A percentile compares a stretch with the other conserved stretches of the same genome.
Conservation (phyloP, 1,140 invertebrate species). For the Hestina assimilis region DNA sequence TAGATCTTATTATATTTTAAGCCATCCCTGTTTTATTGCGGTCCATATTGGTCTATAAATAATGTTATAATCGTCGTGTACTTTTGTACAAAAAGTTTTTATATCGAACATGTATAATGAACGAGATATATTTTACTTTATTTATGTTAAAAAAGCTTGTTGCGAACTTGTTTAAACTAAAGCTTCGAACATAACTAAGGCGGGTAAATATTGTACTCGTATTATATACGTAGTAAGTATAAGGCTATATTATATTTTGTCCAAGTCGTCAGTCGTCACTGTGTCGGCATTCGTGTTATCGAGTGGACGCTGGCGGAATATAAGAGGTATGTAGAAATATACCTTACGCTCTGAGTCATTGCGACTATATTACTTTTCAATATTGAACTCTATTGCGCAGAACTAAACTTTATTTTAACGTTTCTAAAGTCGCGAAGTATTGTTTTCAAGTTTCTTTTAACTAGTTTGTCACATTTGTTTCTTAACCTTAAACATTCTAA, state of each 20-base stretch:
- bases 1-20: too few species aligned
- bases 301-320: conserved; percentile 31
- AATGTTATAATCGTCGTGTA: too few species aligned
- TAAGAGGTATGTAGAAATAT: conserved; percentile 16
- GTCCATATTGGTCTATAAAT: too few species aligned
- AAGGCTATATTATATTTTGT: conserved; percentile 8
- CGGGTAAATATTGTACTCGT: conserved; percentile 26
- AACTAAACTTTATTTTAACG: neutral
- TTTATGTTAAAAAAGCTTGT: neutral
- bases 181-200: conserved; percentile 19
- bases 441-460: neutral
- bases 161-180: conserved; percentile 27
- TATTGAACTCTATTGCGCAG: neutral
- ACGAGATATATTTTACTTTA: neutral
- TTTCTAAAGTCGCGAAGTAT: too few species aligned
- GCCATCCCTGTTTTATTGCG: too few species aligned
- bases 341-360: neutral
- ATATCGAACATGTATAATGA: neutral
- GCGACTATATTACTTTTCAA: neutral
- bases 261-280: conserved; percentile 20
- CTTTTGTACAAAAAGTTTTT: neutral
- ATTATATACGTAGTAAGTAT: too few species aligned
- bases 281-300: conserved; percentile 32
- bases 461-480: neutral
- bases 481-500: too few species aligned